Evolutionary conservation across 64 coral and sea anemone genomes (phyloP).

Genomic region (Pocillopora verrucosa): DNA sequence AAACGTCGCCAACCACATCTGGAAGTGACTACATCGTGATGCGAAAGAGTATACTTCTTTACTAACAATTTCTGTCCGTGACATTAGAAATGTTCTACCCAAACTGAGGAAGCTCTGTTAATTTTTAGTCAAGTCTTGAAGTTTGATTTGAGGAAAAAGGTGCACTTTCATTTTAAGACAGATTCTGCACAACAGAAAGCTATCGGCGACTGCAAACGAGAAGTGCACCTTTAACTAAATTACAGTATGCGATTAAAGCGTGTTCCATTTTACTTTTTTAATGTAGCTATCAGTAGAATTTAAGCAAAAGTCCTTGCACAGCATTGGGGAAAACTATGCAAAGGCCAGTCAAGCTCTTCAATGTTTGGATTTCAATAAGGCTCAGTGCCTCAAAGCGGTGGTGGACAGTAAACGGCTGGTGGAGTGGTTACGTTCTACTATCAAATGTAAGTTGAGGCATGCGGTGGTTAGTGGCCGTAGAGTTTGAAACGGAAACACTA

Average conservation of each 20-base stretch:
- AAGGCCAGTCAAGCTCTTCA: conserved; percentile 26
- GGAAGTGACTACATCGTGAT: too few species aligned
- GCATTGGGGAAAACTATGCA: conserved; percentile 7
- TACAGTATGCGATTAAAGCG: neutral
- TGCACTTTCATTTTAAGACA: neutral
- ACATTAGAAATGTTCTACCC: too few species aligned
- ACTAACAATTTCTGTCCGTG: too few species aligned
- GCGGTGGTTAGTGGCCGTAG: too few species aligned
- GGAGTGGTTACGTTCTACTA: conserved; percentile 55
- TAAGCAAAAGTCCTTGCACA: conserved; percentile 33
- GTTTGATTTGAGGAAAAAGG: too few species aligned
- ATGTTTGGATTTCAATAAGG: conserved; percentile 14
- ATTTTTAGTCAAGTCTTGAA: neutral
- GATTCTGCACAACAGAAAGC: too few species aligned
- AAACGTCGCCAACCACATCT: too few species aligned
- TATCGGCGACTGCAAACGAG: too few species aligned
- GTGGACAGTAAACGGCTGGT: conserved; percentile 50
- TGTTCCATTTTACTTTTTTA: neutral
- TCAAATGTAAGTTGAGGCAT: conserved; percentile 39
- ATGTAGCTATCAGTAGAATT: conserved; percentile 46
- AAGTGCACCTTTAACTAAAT: too few species aligned
- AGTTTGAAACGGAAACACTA: too few species aligned
- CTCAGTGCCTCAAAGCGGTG: conserved; percentile 49
- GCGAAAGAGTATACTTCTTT: too few species aligned
- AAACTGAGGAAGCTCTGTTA: too few species aligned